Evolutionary conservation across 2,888 invertebrate genomes (phyloP), one percentile per base, ranked within the genome.

Genomic region (Drosophila mercatorum): DNA sequence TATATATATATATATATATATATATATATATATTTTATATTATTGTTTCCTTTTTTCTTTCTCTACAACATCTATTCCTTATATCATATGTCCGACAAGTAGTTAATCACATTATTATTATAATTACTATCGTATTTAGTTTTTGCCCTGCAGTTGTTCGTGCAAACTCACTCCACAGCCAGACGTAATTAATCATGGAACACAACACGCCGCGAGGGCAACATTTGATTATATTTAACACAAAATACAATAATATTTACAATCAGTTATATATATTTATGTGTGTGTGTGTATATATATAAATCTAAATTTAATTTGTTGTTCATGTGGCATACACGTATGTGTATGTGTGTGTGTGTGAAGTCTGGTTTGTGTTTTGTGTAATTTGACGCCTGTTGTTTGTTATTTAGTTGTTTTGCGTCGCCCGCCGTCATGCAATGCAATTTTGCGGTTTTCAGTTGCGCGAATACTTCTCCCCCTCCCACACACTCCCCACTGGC

Each of bases 271-370:
- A 47, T 14, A n/a, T 43, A 10, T 22, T 2, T 44, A 11, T 43
- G 14, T 8, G 2, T 34, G 28, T 22, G 2, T n/a, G 41, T 43
- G 28, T 28, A 3, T 28, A 34, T 59, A 67, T 73, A 79, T 72
- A 84, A 86, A 86, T 86, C 90, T 78, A 88, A 86, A 89, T 85
- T 89, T 89, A 86, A 86, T 86, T 85, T 89, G 86, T 88, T 81
- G 68, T 51, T 56, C 74, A 81, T 73, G 73, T 76, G 77, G 26
- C 46, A 53, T 31, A 47, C 67, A 31, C 34, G 38, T 44, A 28
- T 4, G 28, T 3, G 28, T 28, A 3, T 44, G n/a, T 6, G 6
- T 17, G n/a, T 34, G 31, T 66, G 40, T 70, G 63, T 67, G 65
- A 52, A 49, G 56, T 80, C 66, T 82, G 83, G 77, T 78, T 72